Percentiles rank a stretch among this genome's conserved stretches.
These are phyloP conservation scores for Phaetusa simplex DNA, from an alignment of 2,113 vertebrate species.

Conservation along the genomic window DNA sequence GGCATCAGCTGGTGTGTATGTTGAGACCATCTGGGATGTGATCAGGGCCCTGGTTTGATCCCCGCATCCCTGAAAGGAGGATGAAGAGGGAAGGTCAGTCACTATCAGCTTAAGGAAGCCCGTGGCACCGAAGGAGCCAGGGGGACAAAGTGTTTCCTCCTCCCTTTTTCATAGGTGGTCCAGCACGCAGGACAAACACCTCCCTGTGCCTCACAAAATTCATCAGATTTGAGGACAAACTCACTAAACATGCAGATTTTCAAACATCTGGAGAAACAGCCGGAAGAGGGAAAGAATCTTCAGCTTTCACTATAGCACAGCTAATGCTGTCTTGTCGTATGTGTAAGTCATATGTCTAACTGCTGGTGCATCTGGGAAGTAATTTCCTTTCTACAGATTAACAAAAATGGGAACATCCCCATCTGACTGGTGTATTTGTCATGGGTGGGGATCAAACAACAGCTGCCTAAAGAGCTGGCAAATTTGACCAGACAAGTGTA, in stretches of 20 bases:
- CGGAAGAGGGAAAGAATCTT: neutral
- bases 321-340: fast-evolving
- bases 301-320: neutral
- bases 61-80: neutral
- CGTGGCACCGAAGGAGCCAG: neutral
- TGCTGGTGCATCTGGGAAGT: neutral
- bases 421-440: neutral
- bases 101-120: neutral
- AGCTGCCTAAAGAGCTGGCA: neutral
- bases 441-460: neutral
- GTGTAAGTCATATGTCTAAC: neutral
- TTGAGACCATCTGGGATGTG: slow-evolving; percentile 19
- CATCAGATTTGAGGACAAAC: neutral
- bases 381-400: neutral
- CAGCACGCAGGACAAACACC: neutral
- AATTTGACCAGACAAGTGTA: neutral
- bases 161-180: neutral
- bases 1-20: neutral
- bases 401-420: neutral
- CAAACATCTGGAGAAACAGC: slow-evolving; percentile 5
- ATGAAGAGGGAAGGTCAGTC: neutral
- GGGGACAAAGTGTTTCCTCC: neutral
- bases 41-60: neutral
- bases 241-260: neutral
- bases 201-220: neutral